phyloP scores from a whole-genome alignment of 2,113 vertebrate species.

The Psilopsiagon aurifrons region DNA sequence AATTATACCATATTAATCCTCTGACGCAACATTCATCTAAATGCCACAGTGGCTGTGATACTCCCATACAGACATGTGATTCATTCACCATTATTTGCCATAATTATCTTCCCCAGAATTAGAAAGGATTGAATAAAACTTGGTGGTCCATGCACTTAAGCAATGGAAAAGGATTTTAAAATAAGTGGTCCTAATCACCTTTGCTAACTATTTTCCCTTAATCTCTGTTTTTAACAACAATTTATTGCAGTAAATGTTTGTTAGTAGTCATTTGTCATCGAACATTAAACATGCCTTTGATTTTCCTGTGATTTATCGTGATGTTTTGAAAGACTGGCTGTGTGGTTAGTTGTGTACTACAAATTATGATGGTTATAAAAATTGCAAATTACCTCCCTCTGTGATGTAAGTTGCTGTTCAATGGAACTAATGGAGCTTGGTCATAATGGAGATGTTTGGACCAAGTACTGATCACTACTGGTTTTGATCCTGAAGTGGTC shows the following conservation, averaged over 20 bases:
- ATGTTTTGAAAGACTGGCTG: slow-evolving; percentile 14
- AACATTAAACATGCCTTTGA: background rate
- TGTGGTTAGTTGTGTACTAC: slow-evolving; percentile 27
- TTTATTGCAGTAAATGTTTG: slow-evolving; percentile 17
- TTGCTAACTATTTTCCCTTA: background rate
- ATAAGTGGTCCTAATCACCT: slow-evolving; percentile 22
- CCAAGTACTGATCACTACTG: background rate
- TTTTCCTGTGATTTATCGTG: slow-evolving; percentile 30
- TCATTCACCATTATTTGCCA: slow-evolving; percentile 59
- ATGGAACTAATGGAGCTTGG: background rate
- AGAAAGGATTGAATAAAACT: slow-evolving; percentile 56
- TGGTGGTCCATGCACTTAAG: slow-evolving; percentile 44
- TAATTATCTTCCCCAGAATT: slow-evolving; percentile 54
- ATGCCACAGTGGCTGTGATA: slow-evolving; percentile 38
- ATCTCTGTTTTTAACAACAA: slow-evolving; percentile 12
- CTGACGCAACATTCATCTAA: slow-evolving; percentile 33
- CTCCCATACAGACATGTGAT: slow-evolving; percentile 56
- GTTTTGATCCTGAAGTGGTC: background rate
- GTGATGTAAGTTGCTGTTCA: background rate
- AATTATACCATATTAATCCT: slow-evolving; percentile 32
- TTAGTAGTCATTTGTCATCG: slow-evolving; percentile 30
- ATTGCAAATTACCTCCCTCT: slow-evolving; percentile 6
- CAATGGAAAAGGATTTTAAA: background rate
- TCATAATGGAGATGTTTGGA: background rate
- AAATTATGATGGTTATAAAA: slow-evolving; percentile 39